These are phyloP conservation scores for Neosalanx taihuensis DNA, from an alignment of 2,797 vertebrate species.

Conservation along the genomic window DNA sequence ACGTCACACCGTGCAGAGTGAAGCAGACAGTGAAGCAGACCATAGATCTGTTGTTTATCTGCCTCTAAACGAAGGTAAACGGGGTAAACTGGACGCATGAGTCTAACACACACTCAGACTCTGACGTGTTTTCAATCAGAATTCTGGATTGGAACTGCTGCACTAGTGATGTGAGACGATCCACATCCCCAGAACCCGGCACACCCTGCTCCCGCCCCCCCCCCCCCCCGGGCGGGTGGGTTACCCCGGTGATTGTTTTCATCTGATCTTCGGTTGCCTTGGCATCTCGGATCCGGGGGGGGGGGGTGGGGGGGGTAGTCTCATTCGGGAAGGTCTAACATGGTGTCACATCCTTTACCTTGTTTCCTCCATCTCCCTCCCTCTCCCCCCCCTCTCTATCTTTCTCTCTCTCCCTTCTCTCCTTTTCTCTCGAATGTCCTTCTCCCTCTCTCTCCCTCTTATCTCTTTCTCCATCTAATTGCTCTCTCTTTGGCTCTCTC, in stretches of 20 bases:
- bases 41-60: neutral
- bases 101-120: neutral
- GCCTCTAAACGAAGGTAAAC: neutral
- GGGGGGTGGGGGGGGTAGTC: too few relatives aligned
- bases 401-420: neutral
- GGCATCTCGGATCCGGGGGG: too few relatives aligned
- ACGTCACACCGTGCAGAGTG: too few relatives aligned
- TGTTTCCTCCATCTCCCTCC: neutral
- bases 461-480: too few relatives aligned
- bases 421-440: too few relatives aligned
- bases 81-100: neutral
- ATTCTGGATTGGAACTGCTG: neutral
- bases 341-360: too few relatives aligned
- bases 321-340: neutral
- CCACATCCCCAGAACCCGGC: neutral
- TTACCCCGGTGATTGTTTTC: neutral
- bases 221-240: too few relatives aligned
- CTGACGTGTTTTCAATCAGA: neutral
- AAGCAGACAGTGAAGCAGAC: neutral
- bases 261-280: neutral
- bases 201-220: too few relatives aligned
- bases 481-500: too few relatives aligned
- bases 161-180: neutral
- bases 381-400: neutral
- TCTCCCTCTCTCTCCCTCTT: neutral